Conservation (phyloP, 1,140 invertebrate species). For the Sycobia sp. region DNA sequence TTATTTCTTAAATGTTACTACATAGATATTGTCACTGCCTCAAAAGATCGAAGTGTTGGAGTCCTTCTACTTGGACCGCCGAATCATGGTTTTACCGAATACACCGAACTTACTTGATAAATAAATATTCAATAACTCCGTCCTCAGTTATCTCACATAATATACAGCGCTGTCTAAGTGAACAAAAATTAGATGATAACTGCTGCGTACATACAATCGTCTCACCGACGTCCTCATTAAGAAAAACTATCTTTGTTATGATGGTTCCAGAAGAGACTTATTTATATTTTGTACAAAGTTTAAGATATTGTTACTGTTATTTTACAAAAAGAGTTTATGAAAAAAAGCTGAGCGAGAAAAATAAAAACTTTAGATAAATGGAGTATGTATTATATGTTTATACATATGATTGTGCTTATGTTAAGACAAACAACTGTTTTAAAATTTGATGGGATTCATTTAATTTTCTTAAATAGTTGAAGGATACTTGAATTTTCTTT, state of each 20-base stretch:
- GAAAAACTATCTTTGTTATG: too few relatives aligned
- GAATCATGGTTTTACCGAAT: slow-evolving; percentile 64
- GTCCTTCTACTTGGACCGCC: slow-evolving; percentile 61
- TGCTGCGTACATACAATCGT: too few relatives aligned
- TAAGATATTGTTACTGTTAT: slow-evolving; percentile 35
- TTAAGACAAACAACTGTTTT: background rate
- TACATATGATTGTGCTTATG: background rate
- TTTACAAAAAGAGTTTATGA: slow-evolving; percentile 25
- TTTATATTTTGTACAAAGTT: slow-evolving; percentile 38
- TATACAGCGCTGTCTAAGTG: too few relatives aligned
- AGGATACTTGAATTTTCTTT: too few relatives aligned
- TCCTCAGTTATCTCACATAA: slow-evolving; percentile 1
- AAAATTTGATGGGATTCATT: too few relatives aligned
- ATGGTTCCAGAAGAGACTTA: too few relatives aligned
- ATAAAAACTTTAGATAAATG: background rate
- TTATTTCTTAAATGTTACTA: slow-evolving; percentile 34
- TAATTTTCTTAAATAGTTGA: too few relatives aligned
- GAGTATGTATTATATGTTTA: background rate
- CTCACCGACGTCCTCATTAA: too few relatives aligned
- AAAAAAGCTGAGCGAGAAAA: background rate
- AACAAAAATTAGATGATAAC: too few relatives aligned
- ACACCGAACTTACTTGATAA: slow-evolving; percentile 62
- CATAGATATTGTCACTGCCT: slow-evolving; percentile 63
- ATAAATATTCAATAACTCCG: slow-evolving; percentile 23
- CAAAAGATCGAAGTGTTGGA: slow-evolving; percentile 63